These are phyloP conservation scores for Semibalanus balanoides DNA, from an alignment of 1,140 invertebrate genomes.

Conservation along the genomic window DNA sequence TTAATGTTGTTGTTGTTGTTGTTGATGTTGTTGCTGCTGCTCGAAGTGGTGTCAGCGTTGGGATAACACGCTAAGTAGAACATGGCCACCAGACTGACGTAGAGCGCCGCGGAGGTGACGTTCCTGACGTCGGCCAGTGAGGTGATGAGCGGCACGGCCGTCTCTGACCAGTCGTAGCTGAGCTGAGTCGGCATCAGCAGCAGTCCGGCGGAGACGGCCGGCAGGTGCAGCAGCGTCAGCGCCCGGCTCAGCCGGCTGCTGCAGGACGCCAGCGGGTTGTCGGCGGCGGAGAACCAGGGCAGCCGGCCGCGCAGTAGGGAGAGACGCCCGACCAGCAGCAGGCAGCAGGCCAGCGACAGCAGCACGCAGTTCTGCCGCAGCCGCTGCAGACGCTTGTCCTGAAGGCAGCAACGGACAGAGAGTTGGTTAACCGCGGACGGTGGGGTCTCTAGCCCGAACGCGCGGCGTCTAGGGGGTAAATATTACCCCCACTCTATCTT, in stretches of 20 bases:
- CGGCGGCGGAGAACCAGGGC: neutral
- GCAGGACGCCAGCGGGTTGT: neutral
- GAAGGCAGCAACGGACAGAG: no score
- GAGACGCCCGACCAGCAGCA: neutral
- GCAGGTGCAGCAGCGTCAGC: constrained; percentile 1
- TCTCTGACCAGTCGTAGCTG: neutral
- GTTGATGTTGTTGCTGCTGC: neutral
- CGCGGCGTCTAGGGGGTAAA: no score
- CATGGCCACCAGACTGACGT: neutral
- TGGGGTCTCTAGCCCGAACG: no score
- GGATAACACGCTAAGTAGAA: neutral
- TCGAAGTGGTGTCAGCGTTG: neutral
- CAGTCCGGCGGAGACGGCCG: neutral
- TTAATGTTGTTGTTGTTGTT: neutral
- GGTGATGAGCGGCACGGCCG: neutral
- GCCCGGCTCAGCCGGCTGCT: neutral
- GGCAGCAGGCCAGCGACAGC: neutral
- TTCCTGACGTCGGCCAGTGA: neutral
- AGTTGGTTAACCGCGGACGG: no score
- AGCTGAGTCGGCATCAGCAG: neutral
- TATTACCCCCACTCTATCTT: no score
- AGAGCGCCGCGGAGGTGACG: neutral
- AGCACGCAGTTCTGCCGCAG: neutral
- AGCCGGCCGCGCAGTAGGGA: neutral
- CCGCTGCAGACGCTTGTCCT: neutral